phyloP scores from a whole-genome alignment of 2,797 vertebrate species.

The Sciaenops ocellatus region DNA sequence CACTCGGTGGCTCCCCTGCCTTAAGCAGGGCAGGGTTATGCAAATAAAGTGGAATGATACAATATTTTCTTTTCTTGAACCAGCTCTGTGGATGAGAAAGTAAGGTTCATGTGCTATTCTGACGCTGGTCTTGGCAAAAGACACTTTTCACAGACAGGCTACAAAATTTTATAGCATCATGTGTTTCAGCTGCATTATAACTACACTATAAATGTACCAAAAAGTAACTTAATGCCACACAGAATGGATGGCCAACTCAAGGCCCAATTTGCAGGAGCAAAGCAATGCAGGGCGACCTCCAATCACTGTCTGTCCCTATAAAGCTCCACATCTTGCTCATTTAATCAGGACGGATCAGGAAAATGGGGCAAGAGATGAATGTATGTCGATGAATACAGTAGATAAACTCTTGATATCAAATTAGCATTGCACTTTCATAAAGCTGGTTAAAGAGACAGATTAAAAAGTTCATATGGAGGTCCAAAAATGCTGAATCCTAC shows the following conservation, averaged over 20 bases:
- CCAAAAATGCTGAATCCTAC: background rate
- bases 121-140: slow-evolving; percentile 38
- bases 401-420: background rate
- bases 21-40: slow-evolving; percentile 82
- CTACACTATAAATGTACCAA: background rate
- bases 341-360: background rate
- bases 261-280: slow-evolving; percentile 47
- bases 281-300: slow-evolving; percentile 16
- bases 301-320: background rate
- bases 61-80: slow-evolving; percentile 44
- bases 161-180: slow-evolving; percentile 16
- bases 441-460: slow-evolving; percentile 3
- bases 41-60: slow-evolving; percentile 79
- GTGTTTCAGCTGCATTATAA: slow-evolving; percentile 23
- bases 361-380: background rate
- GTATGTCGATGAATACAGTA: background rate
- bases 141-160: slow-evolving; percentile 19
- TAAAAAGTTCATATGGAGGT: background rate
- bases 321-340: background rate
- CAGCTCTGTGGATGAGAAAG: slow-evolving; percentile 53
- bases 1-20: slow-evolving; percentile 79
- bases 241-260: slow-evolving; percentile 32
- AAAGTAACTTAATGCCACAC: slow-evolving; percentile 34
- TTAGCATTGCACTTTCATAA: background rate
- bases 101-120: slow-evolving; percentile 44